phyloP scores from a whole-genome alignment of 1,140 invertebrate species.

The Cheumatopsyche charites region DNA sequence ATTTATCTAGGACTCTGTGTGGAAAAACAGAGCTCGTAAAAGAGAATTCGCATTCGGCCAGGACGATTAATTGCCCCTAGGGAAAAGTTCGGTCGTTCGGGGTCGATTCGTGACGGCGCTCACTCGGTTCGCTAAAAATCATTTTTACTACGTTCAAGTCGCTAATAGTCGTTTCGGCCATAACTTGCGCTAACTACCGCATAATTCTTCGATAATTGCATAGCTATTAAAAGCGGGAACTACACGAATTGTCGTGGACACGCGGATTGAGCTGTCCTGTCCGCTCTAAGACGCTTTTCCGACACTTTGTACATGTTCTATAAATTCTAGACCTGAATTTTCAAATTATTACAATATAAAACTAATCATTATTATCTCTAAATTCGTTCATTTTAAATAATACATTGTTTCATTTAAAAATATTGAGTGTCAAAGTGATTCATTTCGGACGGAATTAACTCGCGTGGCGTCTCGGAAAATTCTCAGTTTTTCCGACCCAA shows the following conservation, averaged over 20 bases:
- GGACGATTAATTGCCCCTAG: background rate
- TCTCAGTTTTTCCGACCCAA: background rate
- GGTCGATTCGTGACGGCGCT: background rate
- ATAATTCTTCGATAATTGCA: conserved; percentile 28
- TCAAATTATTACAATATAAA: too few relatives aligned
- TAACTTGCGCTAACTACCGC: conserved; percentile 21
- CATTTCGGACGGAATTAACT: too few relatives aligned
- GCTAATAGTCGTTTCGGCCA: conserved; percentile 7
- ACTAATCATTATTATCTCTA: too few relatives aligned
- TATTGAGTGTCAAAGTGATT: too few relatives aligned
- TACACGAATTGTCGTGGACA: background rate
- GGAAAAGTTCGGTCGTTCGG: conserved; percentile 1
- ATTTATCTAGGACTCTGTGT: too few relatives aligned
- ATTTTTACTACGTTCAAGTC: conserved; percentile 11
- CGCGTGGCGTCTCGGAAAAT: background rate
- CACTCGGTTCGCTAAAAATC: conserved; percentile 4
- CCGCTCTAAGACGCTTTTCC: too few relatives aligned
- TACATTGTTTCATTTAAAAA: too few relatives aligned
- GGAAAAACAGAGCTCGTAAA: too few relatives aligned
- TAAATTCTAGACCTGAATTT: too few relatives aligned
- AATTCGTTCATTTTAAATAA: too few relatives aligned
- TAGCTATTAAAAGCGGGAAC: conserved; percentile 7
- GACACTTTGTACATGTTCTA: too few relatives aligned
- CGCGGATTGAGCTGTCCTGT: conserved; percentile 1
- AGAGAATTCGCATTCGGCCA: conserved; percentile 3